Base-by-base conservation (phyloP, 1,140 invertebrate species). In the Scaptomyza pallida region DNA sequence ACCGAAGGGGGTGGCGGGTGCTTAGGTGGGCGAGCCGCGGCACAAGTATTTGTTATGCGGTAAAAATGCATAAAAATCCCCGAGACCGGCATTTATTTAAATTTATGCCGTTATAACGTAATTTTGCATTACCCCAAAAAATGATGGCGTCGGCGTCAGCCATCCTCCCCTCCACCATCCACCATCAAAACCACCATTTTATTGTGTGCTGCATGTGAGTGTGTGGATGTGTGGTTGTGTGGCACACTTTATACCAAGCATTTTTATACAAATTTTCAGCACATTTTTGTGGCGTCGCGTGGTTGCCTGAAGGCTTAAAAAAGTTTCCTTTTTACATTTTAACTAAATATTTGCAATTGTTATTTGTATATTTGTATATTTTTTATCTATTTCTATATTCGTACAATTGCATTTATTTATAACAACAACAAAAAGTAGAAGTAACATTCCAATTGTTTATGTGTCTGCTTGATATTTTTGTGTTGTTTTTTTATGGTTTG, bases 31-130 rank as follows among this genome's bases (percentile, higher is more conserved):
- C 40, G 67, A 26, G 47, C 68, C 33, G 0, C 67, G 79, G 89
- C 86, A 90, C 86, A 89, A 90, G 88, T 90, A 90, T 90, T 90
- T 90, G 88, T 90, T 90, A 90, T 90, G 89, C 89, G 83, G 89
- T 89, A 89, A 89, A 90, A 90, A 90, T 90, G 89, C 83, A 90
- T 90, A 90, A 90, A 90, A 90, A 90, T 90, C 89, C 89, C 89
- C 81, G 69, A 90, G 83, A 90, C 89, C 89, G 89, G 83, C 89
- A 90, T 90, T 90, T 90, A 90, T 90, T 90, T 90, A 90, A 90
- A 90, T 90, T 90, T 90, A 90, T 90, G 74, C 89, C 89, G 88
- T 90, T 90, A 88, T 88, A 88, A 89, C 83, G 83, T 89, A 89
- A 89, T 89, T 89, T 89, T 83, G 82, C 83, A 89, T 89, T 88